Conservation (phyloP, 1,140 invertebrate genomes). For the Pissodes strobi region DNA sequence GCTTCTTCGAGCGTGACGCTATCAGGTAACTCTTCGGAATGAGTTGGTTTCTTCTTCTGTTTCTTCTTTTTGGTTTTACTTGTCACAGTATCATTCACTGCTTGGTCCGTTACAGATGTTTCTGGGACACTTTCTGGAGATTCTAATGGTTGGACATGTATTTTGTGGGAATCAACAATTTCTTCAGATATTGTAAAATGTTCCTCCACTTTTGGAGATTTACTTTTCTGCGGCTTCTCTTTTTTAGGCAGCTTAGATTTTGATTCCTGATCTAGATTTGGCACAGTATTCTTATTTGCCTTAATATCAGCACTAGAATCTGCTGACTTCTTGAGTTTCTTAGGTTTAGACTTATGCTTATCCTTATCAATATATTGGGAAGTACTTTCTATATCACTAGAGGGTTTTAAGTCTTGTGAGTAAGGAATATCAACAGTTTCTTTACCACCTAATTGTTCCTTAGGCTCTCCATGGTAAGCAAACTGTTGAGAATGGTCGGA, state of each 20-base stretch:
- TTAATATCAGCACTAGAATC: constrained; percentile 55
- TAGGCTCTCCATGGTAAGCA: constrained; percentile 46
- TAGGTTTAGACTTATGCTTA: constrained; percentile 59
- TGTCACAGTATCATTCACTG: background rate
- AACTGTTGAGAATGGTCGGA: constrained; percentile 34
- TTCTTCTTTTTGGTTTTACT: constrained; percentile 5
- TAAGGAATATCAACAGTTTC: constrained; percentile 37
- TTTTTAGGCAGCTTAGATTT: constrained; percentile 37
- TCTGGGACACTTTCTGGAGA: too few relatives aligned
- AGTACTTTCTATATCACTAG: constrained; percentile 43
- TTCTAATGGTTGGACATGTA: too few relatives aligned
- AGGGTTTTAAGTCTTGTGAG: constrained; percentile 41
- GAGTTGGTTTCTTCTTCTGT: constrained; percentile 1
- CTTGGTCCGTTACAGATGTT: too few relatives aligned
- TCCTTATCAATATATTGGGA: constrained; percentile 54
- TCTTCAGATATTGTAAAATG: background rate
- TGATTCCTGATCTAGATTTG: constrained; percentile 47
- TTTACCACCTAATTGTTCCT: constrained; percentile 40
- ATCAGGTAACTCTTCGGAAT: background rate
- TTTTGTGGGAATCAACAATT: too few relatives aligned
- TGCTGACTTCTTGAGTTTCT: constrained; percentile 56
- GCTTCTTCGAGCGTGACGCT: too few relatives aligned
- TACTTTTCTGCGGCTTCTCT: constrained; percentile 15
- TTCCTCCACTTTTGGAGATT: background rate
- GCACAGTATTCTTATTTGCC: constrained; percentile 61